phyloP scores from a whole-genome alignment of 2,888 invertebrate genomes.

The Axea sp. region DNA sequence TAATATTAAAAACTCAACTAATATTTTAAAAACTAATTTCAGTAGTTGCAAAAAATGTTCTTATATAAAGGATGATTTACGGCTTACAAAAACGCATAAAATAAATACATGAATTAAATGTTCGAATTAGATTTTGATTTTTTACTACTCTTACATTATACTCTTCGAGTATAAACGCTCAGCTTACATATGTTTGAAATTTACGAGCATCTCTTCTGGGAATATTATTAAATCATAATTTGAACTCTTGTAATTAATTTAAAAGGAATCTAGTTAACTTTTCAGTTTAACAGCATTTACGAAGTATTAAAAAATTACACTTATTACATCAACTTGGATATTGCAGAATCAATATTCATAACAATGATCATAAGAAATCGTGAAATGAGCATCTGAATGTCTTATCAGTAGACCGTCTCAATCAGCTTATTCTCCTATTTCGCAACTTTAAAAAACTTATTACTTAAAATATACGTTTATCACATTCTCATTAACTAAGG shows the following conservation, averaged over 20 bases:
- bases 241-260: slow-evolving; percentile 20
- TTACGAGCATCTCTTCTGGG: slow-evolving; percentile 41
- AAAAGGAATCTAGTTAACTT: slow-evolving; percentile 20
- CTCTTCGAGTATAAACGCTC: slow-evolving; percentile 28
- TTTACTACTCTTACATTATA: slow-evolving; percentile 15
- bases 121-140: slow-evolving; percentile 41
- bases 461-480: slow-evolving; percentile 15
- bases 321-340: slow-evolving; percentile 17
- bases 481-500: slow-evolving; percentile 16
- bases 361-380: too few species aligned
- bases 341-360: too few species aligned
- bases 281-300: slow-evolving; percentile 29
- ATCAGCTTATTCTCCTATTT: slow-evolving; percentile 3
- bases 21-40: too few species aligned
- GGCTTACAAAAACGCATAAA: too few species aligned
- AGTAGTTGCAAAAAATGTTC: too few species aligned
- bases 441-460: slow-evolving; percentile 31
- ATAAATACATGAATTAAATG: slow-evolving; percentile 5
- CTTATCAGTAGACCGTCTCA: slow-evolving; percentile 5
- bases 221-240: slow-evolving; percentile 45
- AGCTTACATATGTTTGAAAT: slow-evolving; percentile 36
- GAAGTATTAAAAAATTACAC: slow-evolving; percentile 7
- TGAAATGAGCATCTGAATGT: not conserved
- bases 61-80: too few species aligned
- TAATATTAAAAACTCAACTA: too few species aligned